A percentile compares a stretch with the other conserved stretches of the same genome.
These are phyloP conservation scores for Festucalex cinctus DNA, from an alignment of 2,113 vertebrate genomes.

Conservation along the genomic window DNA sequence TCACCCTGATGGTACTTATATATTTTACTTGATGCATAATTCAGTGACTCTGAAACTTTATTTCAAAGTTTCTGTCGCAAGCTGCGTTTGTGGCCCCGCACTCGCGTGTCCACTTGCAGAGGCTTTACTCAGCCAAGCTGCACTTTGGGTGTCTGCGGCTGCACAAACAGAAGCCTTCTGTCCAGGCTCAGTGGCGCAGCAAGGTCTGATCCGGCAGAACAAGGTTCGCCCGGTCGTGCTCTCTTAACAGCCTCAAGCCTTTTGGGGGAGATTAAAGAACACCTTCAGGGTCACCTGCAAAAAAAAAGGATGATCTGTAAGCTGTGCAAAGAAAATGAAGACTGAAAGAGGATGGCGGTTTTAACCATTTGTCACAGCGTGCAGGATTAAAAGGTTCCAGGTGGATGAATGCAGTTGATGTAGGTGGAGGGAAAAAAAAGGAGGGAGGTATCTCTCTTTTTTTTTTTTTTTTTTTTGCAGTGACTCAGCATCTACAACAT, in stretches of 20 bases:
- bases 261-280: conserved; percentile 14
- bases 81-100: background rate
- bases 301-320: conserved; percentile 14
- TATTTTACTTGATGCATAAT: conserved; percentile 27
- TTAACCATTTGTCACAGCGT: conserved; percentile 36
- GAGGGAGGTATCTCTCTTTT: background rate
- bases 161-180: conserved; percentile 39
- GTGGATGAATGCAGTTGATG: conserved; percentile 15
- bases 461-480: no score
- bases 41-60: conserved; percentile 32
- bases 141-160: conserved; percentile 26
- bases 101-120: conserved; percentile 15
- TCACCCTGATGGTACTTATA: background rate
- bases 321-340: conserved; percentile 44
- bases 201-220: conserved; percentile 30
- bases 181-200: conserved; percentile 34
- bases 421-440: conserved; percentile 18
- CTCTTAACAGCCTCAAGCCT: conserved; percentile 15
- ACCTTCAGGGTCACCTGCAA: conserved; percentile 35
- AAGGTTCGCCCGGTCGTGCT: conserved; percentile 23
- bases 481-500: background rate
- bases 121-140: conserved; percentile 44
- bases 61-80: conserved; percentile 23
- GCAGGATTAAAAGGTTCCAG: conserved; percentile 22
- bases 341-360: conserved; percentile 31